Percentiles rank a stretch among this genome's conserved stretches.
These are phyloP conservation scores for Hyla sarda DNA, from an alignment of 2,113 vertebrate genomes.

Conservation along the genomic window DNA sequence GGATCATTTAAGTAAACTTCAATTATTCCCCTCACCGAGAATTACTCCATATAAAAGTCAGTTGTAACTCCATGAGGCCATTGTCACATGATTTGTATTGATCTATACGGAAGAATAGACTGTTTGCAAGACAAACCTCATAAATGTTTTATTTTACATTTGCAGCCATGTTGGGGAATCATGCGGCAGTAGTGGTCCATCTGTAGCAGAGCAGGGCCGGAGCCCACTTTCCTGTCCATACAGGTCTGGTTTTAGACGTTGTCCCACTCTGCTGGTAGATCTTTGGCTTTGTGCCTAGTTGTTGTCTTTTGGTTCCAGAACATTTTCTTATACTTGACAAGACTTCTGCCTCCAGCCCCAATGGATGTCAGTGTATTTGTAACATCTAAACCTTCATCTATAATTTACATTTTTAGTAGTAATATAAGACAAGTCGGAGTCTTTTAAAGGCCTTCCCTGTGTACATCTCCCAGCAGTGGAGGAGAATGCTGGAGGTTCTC, in stretches of 20 bases:
- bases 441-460: not conserved
- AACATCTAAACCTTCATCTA: not conserved
- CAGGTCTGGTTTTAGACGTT: not conserved
- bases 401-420: not conserved
- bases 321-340: not conserved
- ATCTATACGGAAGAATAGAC: not conserved
- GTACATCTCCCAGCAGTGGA: not conserved
- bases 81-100: no score
- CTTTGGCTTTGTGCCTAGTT: not conserved
- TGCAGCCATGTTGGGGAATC: not conserved
- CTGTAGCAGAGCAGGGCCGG: not conserved
- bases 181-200: not conserved
- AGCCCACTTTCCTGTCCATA: not conserved
- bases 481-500: slow-evolving; percentile 5
- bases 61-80: no score
- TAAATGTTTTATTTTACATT: not conserved
- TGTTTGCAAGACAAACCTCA: not conserved
- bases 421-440: not conserved
- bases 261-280: not conserved
- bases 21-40: no score
- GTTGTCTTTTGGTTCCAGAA: not conserved
- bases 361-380: not conserved
- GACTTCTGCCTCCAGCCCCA: not conserved
- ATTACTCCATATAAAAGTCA: no score
- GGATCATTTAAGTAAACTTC: no score